These are phyloP conservation scores for Muscicapa striata DNA, from an alignment of 2,797 vertebrate species.

Conservation along the genomic window DNA sequence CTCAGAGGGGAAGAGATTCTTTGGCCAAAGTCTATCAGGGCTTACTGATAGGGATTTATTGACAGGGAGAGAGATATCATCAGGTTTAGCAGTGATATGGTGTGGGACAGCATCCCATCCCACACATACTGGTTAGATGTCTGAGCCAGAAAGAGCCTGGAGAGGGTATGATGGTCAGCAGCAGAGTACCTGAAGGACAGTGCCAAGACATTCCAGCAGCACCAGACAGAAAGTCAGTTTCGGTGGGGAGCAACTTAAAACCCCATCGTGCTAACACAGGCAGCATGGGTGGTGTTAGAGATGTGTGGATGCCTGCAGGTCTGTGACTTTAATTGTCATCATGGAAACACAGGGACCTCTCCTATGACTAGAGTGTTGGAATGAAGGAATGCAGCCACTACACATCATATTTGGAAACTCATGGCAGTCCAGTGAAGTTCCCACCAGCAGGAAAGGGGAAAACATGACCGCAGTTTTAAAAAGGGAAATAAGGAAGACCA, in stretches of 20 bases:
- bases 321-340: not conserved
- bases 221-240: not conserved
- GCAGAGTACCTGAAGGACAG: not conserved
- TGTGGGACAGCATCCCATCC: not conserved
- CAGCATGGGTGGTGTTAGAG: not conserved
- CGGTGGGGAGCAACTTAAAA: not conserved
- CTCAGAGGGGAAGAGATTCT: not conserved
- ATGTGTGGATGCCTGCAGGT: not conserved
- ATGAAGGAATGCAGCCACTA: not conserved
- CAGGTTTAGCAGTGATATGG: not conserved
- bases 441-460: not conserved
- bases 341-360: not conserved
- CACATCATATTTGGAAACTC: not conserved
- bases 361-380: not conserved
- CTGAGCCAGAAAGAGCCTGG: not conserved
- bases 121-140: not conserved
- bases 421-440: accelerated
- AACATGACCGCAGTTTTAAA: not conserved
- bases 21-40: not conserved
- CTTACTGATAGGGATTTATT: not conserved
- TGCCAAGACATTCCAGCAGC: not conserved
- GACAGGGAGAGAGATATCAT: not conserved
- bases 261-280: not conserved
- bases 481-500: not conserved
- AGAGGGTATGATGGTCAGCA: not conserved